Conservation (phyloP, 37 sponge, comb jelly and placozoan species). For the Ianthella basta region DNA sequence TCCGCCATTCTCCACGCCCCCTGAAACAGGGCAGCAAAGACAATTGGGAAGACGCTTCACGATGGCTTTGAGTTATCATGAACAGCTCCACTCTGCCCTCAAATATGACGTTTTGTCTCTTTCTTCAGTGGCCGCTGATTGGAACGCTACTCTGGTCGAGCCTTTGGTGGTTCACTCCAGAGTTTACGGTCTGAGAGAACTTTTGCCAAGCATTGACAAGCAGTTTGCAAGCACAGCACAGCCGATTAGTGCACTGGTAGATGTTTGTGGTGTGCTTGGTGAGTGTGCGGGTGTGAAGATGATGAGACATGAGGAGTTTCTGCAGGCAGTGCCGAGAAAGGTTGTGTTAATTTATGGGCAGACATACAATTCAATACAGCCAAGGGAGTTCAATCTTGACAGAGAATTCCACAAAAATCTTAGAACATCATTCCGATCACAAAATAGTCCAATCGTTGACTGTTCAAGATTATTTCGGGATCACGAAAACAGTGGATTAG, state of each 20-base stretch:
- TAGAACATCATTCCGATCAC: not conserved
- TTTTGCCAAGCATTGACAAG: slow-evolving; percentile 21
- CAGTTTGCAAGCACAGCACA: not conserved
- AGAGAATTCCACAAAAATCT: not conserved
- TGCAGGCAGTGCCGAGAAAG: not conserved
- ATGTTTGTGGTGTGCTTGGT: not conserved
- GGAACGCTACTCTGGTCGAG: slow-evolving; percentile 38
- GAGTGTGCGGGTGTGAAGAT: not conserved
- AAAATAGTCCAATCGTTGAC: not conserved
- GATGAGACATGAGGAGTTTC: not conserved
- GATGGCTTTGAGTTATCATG: slow-evolving; percentile 52
- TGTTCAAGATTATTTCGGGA: not conserved
- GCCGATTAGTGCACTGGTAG: not conserved
- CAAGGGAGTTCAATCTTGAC: not conserved
- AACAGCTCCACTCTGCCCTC: slow-evolving; percentile 50
- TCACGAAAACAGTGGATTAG: not conserved
- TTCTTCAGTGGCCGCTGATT: slow-evolving; percentile 46
- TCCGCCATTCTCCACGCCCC: too few relatives aligned
- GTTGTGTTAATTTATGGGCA: not conserved
- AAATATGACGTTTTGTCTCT: slow-evolving; percentile 34
- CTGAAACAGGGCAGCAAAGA: too few relatives aligned
- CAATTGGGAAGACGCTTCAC: not conserved
- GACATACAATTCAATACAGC: not conserved
- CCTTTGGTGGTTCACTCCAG: slow-evolving; percentile 38
- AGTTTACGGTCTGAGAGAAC: slow-evolving; percentile 28